Percentiles rank a stretch among this genome's conserved stretches.
Evolutionary conservation across 30 jellyfish, hydroid and myxozoan species (phyloP).

Genomic region (Aurelia sp.): DNA sequence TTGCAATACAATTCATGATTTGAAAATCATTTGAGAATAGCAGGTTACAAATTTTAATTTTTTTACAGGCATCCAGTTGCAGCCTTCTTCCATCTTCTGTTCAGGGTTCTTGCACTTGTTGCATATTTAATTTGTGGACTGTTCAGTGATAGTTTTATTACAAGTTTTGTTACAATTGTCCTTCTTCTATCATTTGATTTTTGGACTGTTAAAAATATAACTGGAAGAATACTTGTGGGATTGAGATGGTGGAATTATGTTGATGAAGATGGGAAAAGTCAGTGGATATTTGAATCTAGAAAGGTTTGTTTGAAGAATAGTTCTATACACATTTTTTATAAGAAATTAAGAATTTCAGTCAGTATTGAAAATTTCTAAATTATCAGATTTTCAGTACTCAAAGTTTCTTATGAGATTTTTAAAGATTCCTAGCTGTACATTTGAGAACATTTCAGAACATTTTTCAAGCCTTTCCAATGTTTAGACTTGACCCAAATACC

Average conservation of each 20-base stretch:
- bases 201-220: slow-evolving; percentile 96
- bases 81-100: slow-evolving; percentile 84
- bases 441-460: no score
- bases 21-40: no score
- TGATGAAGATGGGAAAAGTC: slow-evolving; percentile 97
- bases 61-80: slow-evolving; percentile 93
- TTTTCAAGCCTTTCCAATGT: no score
- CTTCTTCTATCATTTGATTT: slow-evolving; percentile 90
- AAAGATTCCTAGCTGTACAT: no score
- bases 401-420: no score
- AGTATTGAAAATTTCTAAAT: no score
- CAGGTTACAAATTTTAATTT: background rate
- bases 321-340: no score
- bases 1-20: no score
- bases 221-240: slow-evolving; percentile 96
- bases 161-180: slow-evolving; percentile 81
- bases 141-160: slow-evolving; percentile 81
- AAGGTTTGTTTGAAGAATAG: slow-evolving; percentile 43
- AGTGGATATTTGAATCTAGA: slow-evolving; percentile 95
- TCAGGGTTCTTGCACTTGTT: slow-evolving; percentile 82
- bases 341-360: no score
- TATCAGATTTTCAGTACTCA: no score
- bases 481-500: no score
- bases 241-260: slow-evolving; percentile 98
- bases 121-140: slow-evolving; percentile 81